Conservation (phyloP, 1,140 invertebrate genomes). For the Limonius californicus region DNA sequence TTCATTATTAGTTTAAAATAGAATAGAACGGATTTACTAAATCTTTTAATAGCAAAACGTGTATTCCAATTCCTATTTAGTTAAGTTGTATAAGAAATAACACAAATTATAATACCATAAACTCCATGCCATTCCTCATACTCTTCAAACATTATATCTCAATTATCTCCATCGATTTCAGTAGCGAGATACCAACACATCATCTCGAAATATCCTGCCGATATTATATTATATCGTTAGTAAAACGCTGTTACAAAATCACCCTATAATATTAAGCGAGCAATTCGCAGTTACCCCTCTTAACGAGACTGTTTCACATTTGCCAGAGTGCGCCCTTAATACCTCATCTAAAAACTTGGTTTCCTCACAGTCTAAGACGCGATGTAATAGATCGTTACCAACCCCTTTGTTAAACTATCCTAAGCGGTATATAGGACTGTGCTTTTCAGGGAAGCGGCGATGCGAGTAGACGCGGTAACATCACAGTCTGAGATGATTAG, state of each 20-base stretch:
- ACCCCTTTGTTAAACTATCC: slow-evolving; percentile 36
- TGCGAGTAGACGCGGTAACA: not conserved
- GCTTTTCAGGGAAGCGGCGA: not conserved
- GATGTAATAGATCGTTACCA: slow-evolving; percentile 36
- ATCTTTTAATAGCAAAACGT: too few relatives aligned
- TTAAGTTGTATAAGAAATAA: too few relatives aligned
- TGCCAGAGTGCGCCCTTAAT: slow-evolving; percentile 9
- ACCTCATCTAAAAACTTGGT: not conserved
- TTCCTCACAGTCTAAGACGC: slow-evolving; percentile 32
- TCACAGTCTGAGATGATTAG: slow-evolving; percentile 25
- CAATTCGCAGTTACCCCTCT: slow-evolving; percentile 20
- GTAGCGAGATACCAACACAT: not conserved
- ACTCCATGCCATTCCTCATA: too few relatives aligned
- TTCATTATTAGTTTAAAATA: too few relatives aligned
- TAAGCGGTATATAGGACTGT: slow-evolving; percentile 26
- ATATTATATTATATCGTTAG: slow-evolving; percentile 26
- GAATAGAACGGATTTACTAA: too few relatives aligned
- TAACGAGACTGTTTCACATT: slow-evolving; percentile 18
- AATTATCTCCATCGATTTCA: slow-evolving; percentile 7
- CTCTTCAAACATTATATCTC: not conserved
- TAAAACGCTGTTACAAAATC: slow-evolving; percentile 30
- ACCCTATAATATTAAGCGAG: slow-evolving; percentile 27
- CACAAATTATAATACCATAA: too few relatives aligned
- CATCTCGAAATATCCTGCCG: slow-evolving; percentile 16
- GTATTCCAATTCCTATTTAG: too few relatives aligned